phyloP scores from a whole-genome alignment of 2,888 invertebrate species.

The Mactromeris polynyma region DNA sequence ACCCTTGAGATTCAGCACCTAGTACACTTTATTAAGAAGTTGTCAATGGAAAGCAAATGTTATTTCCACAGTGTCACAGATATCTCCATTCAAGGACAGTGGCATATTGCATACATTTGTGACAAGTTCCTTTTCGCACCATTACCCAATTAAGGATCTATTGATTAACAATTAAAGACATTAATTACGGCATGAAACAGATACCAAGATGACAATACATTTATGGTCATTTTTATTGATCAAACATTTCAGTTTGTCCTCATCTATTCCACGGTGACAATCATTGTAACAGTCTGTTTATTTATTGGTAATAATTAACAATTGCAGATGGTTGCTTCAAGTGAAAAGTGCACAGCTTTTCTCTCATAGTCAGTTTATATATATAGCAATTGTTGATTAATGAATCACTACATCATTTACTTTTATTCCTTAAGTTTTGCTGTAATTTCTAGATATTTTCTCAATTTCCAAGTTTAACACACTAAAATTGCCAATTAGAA shows the following conservation, averaged over 20 bases:
- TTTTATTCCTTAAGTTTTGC: too few relatives aligned
- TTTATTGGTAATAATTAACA: too few relatives aligned
- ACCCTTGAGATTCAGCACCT: too few relatives aligned
- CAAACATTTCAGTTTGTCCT: background rate
- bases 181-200: background rate
- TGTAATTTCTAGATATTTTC: too few relatives aligned
- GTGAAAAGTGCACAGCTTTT: too few relatives aligned
- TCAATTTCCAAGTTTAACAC: too few relatives aligned
- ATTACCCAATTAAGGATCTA: slow-evolving; percentile 3
- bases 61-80: background rate
- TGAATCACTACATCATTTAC: too few relatives aligned
- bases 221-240: background rate
- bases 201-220: background rate
- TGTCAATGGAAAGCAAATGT: background rate
- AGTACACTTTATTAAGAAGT: too few relatives aligned
- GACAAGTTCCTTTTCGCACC: background rate
- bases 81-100: background rate
- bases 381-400: too few relatives aligned
- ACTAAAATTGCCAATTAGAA: too few relatives aligned
- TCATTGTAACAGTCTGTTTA: background rate
- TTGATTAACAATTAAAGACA: slow-evolving; percentile 19
- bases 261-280: background rate
- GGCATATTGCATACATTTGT: background rate
- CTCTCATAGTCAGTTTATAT: too few relatives aligned
- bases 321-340: too few relatives aligned